These are phyloP conservation scores for Plectrocnemia conspersa DNA, from an alignment of 1,140 invertebrate genomes.

Conservation along the genomic window DNA sequence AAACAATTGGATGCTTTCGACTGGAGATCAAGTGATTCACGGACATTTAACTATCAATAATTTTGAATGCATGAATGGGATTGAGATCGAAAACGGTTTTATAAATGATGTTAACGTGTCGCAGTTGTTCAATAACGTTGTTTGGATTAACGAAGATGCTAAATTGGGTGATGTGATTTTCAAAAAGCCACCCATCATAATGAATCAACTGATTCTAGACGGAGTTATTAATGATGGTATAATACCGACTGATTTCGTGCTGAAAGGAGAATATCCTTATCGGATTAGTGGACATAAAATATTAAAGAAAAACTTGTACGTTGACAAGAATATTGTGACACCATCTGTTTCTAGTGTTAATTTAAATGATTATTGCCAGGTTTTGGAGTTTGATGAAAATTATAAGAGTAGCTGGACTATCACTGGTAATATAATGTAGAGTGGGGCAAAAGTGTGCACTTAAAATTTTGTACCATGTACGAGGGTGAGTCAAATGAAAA, in stretches of 20 bases:
- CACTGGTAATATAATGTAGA: conserved; percentile 18
- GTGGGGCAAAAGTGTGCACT: background rate
- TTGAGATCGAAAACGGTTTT: conserved; percentile 14
- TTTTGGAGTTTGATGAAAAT: background rate
- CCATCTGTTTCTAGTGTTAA: conserved; percentile 18
- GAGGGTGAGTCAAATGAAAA: too few species aligned
- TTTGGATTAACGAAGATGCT: conserved; percentile 23
- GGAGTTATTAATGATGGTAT: conserved; percentile 11
- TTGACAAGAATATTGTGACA: conserved; percentile 34
- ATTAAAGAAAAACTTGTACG: conserved; percentile 32
- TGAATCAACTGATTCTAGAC: conserved; percentile 7
- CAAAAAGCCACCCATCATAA: conserved; percentile 6
- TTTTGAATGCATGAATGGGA: conserved; percentile 14
- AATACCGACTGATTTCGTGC: conserved; percentile 25
- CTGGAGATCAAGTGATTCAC: conserved; percentile 27
- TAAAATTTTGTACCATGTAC: too few species aligned
- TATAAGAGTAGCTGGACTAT: conserved; percentile 15
- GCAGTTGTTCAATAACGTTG: conserved; percentile 5
- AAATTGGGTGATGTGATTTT: conserved; percentile 14
- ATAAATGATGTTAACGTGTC: conserved; percentile 20
- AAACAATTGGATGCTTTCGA: conserved; percentile 31
- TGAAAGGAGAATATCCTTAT: background rate
- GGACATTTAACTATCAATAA: conserved; percentile 31
- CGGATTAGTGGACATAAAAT: conserved; percentile 20
- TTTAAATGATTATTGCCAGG: conserved; percentile 18